Evolutionary conservation across 2,888 invertebrate genomes (phyloP), one percentile per base, ranked within the genome.

Genomic region (Eristalinus aeneus): DNA sequence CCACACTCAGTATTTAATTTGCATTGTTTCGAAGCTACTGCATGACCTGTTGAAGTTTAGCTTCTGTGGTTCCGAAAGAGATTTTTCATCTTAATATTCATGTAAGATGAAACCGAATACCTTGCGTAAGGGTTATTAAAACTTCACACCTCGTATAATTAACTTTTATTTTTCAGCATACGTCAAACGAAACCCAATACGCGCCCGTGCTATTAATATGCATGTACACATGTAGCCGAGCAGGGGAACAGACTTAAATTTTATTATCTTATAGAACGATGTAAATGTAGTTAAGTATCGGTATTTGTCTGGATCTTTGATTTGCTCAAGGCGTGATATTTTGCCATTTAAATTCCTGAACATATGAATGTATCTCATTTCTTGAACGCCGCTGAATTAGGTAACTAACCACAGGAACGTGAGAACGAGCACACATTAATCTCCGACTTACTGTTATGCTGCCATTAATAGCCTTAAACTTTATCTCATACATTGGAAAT

Each of bases 291-390:
- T 65, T 72, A 58, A 58, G 60, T 56, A 54, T 78, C 64, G 58
- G 72, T 72, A 60, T 53, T 71, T 58, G 60, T 72, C 64, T 58
- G 63, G 22, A 78, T 71, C 36, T 46, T 71, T 65, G 64, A 72
- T 65, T 61, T 65, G 64, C 77, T 27, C 77, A 46, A 16, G 46
- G 46, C 16, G 46, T 16, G 16, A 46, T 16, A 46, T 46, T 8
- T 16, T 16, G 46, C 1, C 46, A 8, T 8, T n/a, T n/a, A n/a
- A n/a, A n/a, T n/a, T n/a, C 8, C 9, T 16, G 46, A 46, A n/a
- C 46, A 46, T 46, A 46, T 8, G 46, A 46, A 46, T n/a, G 16
- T 8, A 46, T 16, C 16, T 0, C 16, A 46, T 46, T 8, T 16
- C 46, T n/a, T n/a, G 16, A 46, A 1, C 16, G 46, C n/a, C 16